Conservation (phyloP, 2,888 invertebrate genomes). For the Papilio demoleus region DNA sequence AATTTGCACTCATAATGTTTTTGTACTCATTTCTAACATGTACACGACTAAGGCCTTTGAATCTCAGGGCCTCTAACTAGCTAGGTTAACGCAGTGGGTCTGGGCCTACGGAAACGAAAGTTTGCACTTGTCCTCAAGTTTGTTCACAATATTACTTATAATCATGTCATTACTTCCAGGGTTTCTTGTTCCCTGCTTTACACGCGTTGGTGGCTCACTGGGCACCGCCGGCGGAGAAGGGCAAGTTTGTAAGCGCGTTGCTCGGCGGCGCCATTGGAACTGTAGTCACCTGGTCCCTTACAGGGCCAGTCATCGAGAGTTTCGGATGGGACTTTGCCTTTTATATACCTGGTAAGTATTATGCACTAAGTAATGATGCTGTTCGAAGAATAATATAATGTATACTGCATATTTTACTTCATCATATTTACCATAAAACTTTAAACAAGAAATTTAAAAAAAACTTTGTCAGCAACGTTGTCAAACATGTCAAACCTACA, state of each 20-base stretch:
- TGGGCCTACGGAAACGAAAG: too few species aligned
- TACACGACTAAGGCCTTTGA: too few species aligned
- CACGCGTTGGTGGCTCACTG: slow-evolving; percentile 88
- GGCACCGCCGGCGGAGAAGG: slow-evolving; percentile 89
- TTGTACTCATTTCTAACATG: too few species aligned
- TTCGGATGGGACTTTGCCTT: slow-evolving; percentile 88
- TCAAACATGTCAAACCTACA: too few species aligned
- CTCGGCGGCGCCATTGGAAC: slow-evolving; percentile 89
- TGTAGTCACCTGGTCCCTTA: slow-evolving; percentile 87
- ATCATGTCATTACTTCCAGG: slow-evolving; percentile 77
- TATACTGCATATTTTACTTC: too few species aligned
- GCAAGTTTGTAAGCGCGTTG: slow-evolving; percentile 86
- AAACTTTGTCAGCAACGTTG: too few species aligned
- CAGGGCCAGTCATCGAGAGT: slow-evolving; percentile 85
- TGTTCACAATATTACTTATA: slow-evolving; percentile 4
- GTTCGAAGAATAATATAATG: not conserved
- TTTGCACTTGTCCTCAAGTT: too few species aligned
- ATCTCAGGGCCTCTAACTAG: too few species aligned
- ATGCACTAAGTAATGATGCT: not conserved
- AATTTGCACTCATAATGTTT: too few species aligned
- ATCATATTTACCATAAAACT: too few species aligned
- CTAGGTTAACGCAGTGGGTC: too few species aligned
- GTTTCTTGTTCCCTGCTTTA: slow-evolving; percentile 85
- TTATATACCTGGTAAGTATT: slow-evolving; percentile 81
- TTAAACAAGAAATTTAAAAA: too few species aligned